Evolutionary conservation across 2,888 invertebrate species (phyloP), one percentile per base, ranked within the genome.

Genomic region (Microdon myrmicae): DNA sequence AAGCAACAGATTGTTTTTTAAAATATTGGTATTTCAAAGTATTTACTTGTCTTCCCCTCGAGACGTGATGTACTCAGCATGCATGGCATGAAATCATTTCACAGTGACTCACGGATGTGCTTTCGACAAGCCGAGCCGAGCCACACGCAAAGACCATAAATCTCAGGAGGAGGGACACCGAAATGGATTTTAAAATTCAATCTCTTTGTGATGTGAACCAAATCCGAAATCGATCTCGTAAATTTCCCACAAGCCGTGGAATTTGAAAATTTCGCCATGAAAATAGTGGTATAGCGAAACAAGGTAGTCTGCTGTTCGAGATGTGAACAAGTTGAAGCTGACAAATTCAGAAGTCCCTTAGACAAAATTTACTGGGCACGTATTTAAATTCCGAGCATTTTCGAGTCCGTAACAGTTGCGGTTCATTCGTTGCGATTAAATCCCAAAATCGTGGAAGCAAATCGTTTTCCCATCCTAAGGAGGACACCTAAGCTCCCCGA

Each of bases 161-260:
- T 64, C 51, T 51, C 29, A 9, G 5, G 4, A 23, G n/a, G 9
- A 10, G 10, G 25, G 51, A 56, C 64, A 56, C 45, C 51, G 45
- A 56, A 64, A 64, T 51, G 45, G 51, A 22, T 41, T 47, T 35
- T 23, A 64, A 64, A 64, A 56, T 29, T 51, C 64, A 56, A 56
- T 64, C 51, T 45, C 23, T 64, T 41, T 32, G 56, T 51, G 64
- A 64, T 64, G 64, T 56, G 51, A 56, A 56, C 64, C 56, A 29
- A 47, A n/a, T n/a, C n/a, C n/a, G n/a, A n/a, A 55, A 61, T 64
- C 56, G 64, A 51, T 56, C 64, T 64, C 64, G 56, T 56, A 64
- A 64, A 64, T 64, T 64, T 64, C 64, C 64, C 64, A 64, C 64
- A 64, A 56, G 59, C 37, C n/a, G 45, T 41, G 56, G 56, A 51